Conservation (phyloP, 2,888 invertebrate genomes). For the Achlya flavicornis region DNA sequence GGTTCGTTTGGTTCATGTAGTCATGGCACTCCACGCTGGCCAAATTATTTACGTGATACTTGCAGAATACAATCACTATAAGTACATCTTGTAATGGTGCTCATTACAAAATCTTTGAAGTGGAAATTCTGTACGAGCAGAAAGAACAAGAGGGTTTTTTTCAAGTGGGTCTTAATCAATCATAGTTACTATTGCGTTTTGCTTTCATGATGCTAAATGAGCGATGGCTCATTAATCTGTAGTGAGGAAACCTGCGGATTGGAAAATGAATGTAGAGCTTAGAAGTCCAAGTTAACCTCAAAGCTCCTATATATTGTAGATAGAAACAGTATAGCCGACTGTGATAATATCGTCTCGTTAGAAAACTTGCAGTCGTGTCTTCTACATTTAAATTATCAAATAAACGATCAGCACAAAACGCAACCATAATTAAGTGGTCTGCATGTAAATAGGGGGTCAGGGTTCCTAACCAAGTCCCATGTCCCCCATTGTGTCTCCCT, state of each 20-base stretch:
- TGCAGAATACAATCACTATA: constrained; percentile 1
- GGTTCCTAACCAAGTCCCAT: constrained; percentile 43
- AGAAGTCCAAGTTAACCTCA: background rate
- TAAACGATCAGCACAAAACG: constrained; percentile 20
- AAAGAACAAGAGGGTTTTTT: background rate
- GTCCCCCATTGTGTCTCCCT: constrained; percentile 44
- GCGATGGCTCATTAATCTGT: background rate
- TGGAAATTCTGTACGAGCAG: background rate
- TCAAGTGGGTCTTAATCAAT: background rate
- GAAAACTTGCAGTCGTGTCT: background rate
- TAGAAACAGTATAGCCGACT: background rate
- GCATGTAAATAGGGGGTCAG: constrained; percentile 46
- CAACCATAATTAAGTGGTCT: constrained; percentile 44
- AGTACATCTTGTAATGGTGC: background rate
- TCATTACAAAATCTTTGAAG: background rate
- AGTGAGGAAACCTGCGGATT: background rate
- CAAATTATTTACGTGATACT: constrained; percentile 1
- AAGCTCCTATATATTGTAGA: background rate
- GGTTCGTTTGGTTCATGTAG: constrained; percentile 38
- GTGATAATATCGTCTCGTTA: background rate
- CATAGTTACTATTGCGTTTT: constrained; percentile 3
- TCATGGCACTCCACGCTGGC: constrained; percentile 20
- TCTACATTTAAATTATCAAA: constrained; percentile 11
- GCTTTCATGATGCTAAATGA: background rate
- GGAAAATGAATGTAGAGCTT: background rate